Base-by-base conservation (phyloP, 2,797 vertebrate genomes). In the Buceros bicornis region DNA sequence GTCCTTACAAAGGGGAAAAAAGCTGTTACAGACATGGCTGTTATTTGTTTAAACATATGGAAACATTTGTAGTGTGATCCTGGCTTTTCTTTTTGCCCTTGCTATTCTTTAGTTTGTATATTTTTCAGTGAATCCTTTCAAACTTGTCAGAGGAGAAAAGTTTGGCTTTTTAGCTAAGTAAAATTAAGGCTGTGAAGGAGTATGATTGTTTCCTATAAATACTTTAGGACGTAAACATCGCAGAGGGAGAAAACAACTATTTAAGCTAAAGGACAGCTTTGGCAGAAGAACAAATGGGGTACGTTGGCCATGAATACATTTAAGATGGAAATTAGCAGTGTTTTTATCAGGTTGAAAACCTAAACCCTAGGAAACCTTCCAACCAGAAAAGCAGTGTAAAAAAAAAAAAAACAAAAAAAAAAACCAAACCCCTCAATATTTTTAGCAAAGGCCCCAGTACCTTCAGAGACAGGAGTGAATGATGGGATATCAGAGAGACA, bases 21-120 rank as follows among this genome's bases (percentile, higher is more conserved):
- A 82, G 60, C 74, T 87, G 19, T 82, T 94, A 57, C 8, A 78
- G 89, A 85, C 0, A 2, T 51, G 37, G 10, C 53, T 85, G 67
- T 71, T 82, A 53, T 40, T 94, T 89, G 65, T 94, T 94, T 92
- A 89, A 95, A 89, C 40, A 74, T 95, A 90, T 89, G 71, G 74
- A 90, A 73, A 43, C 61, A 58, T 80, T 89, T 85, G 8, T 19
- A 54, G 37, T 54, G 67, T 80, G 74, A 71, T 82, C 33, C 16
- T 74, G 58, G 18, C 24, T 45, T 42, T 83, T n/a, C 37, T 58
- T 54, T 61, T 45, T 37, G 42, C 42, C 28, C 42, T 40, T 82
- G 7, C 56, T 69, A 3, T 16, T 45, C 28, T 91, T 82, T 45
- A 65, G 20, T 80, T 88, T 82, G 60, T 64, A 16, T 74, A n/a